Conservation (phyloP, 2,888 invertebrate genomes). For the Tanaodytes sp. region DNA sequence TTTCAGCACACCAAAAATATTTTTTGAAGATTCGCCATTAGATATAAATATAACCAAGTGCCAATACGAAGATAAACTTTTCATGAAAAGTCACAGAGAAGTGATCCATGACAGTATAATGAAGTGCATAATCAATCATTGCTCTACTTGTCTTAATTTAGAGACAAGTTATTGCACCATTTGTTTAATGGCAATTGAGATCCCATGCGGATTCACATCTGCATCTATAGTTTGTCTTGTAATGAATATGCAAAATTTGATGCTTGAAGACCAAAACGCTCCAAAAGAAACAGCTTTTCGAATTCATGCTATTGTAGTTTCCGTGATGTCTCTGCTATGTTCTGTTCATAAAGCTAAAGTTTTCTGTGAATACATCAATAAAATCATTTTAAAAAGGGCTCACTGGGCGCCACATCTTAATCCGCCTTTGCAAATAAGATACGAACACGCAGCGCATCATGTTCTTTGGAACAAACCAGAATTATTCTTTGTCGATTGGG, state of each 20-base stretch:
- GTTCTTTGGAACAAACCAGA: conserved; percentile 78
- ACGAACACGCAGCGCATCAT: conserved; percentile 76
- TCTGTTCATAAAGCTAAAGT: conserved; percentile 77
- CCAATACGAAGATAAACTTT: conserved; percentile 74
- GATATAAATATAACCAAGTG: conserved; percentile 72
- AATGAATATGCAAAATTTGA: conserved; percentile 78
- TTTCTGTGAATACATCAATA: conserved; percentile 77
- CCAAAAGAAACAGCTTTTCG: conserved; percentile 71
- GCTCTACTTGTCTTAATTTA: conserved; percentile 73
- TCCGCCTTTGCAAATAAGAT: conserved; percentile 76
- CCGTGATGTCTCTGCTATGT: conserved; percentile 78
- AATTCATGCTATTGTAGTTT: conserved; percentile 77
- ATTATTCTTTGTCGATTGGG: conserved; percentile 80
- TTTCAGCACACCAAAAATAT: conserved; percentile 75
- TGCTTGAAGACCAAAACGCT: conserved; percentile 56
- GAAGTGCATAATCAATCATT: conserved; percentile 74
- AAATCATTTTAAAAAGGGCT: conserved; percentile 76
- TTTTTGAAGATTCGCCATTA: conserved; percentile 72
- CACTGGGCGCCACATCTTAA: conserved; percentile 79
- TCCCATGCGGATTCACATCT: conserved; percentile 78
- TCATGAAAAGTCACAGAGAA: conserved; percentile 74
- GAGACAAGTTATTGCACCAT: conserved; percentile 76
- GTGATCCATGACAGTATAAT: conserved; percentile 73
- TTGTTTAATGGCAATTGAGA: conserved; percentile 76
- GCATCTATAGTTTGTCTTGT: conserved; percentile 76